Evolutionary conservation across 2,888 invertebrate genomes (phyloP), one percentile per base, ranked within the genome.

Genomic region (Ypsolopha sequella): DNA sequence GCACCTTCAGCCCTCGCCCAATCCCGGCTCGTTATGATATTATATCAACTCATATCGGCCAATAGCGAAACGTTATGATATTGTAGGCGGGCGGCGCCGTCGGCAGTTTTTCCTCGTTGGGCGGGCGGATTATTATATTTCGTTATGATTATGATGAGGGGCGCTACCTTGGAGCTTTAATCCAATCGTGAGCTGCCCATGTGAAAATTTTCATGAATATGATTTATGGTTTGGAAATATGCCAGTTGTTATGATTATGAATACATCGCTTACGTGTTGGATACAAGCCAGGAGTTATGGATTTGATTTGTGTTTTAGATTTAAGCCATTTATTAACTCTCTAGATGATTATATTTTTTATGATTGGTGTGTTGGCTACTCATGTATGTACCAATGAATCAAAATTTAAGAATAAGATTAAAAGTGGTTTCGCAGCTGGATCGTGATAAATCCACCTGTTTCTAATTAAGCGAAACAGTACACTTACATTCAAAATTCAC

Each of bases 21-120:
- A 89, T 89, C 79, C 80, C 72, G 66, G 67, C 63, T 60, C 82
- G 87, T 87, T 89, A 89, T 89, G 89, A 89, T 89, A 89, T 89
- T 88, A 89, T 89, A 89, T 88, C 87, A 87, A 70, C 65, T 76
- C 75, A 80, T 81, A 76, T 78, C 77, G 68, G 68, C 87, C 87
- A 86, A 89, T 89, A 74, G 82, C 73, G 59, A 75, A 68, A 68
- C 76, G 85, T 82, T 85, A 87, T 87, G 87, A 87, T 79, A 87
- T 88, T 87, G 80, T 78, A 77, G 85, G 85, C 85, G 86, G 81
- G 76, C 76, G 73, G 70, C 56, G 59, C 60, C 55, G 64, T 54
- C 60, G 60, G 57, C 69, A 65, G 70, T 70, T 80, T 73, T 81
- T 81, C 74, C 73, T 66, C 58, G 72, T 73, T 68, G 84, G 84